These are phyloP conservation scores for Cheilinus undulatus DNA, from an alignment of 2,113 vertebrate species.

Conservation along the genomic window DNA sequence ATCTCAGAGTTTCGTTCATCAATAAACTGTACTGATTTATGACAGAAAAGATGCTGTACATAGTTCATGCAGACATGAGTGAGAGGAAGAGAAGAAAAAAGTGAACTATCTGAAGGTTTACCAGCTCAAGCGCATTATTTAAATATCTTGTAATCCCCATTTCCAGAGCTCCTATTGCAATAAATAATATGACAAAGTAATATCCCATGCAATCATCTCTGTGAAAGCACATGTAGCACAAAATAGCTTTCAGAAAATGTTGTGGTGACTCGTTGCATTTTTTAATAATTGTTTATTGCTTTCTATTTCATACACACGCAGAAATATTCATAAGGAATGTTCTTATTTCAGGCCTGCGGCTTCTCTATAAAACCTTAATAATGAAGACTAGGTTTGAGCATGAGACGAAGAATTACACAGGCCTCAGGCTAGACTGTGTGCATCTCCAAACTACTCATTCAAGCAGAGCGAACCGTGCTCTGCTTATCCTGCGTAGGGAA, in stretches of 20 bases:
- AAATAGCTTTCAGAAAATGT: conserved; percentile 13
- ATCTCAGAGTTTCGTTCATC: too few species aligned
- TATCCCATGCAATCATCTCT: neutral
- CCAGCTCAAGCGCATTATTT: conserved; percentile 7
- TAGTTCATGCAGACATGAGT: neutral
- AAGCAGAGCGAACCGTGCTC: conserved; percentile 13
- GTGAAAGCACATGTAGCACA: conserved; percentile 5
- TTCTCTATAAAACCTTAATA: conserved; percentile 44
- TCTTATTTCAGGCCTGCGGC: conserved; percentile 10
- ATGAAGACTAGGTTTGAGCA: conserved; percentile 34
- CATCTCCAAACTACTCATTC: conserved; percentile 14
- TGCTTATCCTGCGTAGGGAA: conserved; percentile 20
- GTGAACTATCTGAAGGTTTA: neutral
- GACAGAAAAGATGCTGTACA: too few species aligned
- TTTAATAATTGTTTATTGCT: conserved; percentile 26
- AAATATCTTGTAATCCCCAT: conserved; percentile 3
- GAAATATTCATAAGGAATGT: conserved; percentile 28
- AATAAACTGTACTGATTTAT: too few species aligned
- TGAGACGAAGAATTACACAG: conserved; percentile 17
- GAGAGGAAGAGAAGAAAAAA: neutral
- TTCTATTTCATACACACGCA: conserved; percentile 10
- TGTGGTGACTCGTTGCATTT: conserved; percentile 6
- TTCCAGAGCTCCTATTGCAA: neutral
- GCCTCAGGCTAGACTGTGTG: conserved; percentile 23
- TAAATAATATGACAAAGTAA: conserved; percentile 10